Evolutionary conservation across 2,113 vertebrate species (phyloP), one percentile per base, ranked within the genome.

Genomic region (Psophia crepitans): DNA sequence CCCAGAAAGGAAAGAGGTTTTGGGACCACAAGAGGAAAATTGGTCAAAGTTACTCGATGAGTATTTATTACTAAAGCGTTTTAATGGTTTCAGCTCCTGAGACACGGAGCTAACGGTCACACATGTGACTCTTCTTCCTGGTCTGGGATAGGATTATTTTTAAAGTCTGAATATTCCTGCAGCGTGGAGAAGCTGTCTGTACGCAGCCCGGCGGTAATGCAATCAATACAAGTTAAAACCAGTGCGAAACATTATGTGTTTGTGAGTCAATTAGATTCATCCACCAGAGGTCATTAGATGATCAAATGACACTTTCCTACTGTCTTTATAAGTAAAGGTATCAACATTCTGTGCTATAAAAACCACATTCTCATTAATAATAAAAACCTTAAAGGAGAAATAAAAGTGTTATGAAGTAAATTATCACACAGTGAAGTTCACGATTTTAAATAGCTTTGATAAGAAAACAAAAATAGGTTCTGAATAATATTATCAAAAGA

Each of bases 281-380:
- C 97, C 95, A 98, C 95, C 96, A 98, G 98, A 98, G 96, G 97
- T 98, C 97, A 97, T 96, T 96, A 96, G 91, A 98, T 95, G 97
- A 98, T 96, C 51, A 70, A 96, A 96, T 96, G 97, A 98, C 95
- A 93, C 90, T 96, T 96, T 95, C 58, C 65, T 63, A 87, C 88
- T 58, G 71, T 91, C 87, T 97, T 96, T 96, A 71, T 79, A 98
- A 95, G 81, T 84, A 96, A 97, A 95, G 71, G 78, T 97, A 94
- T 89, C 84, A 87, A 73, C 54, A 90, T 75, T 71, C 79, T 90
- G 33, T 58, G 93, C 94, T 93, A 96, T 97, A 96, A 97, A 97
- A 96, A 97, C 96, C 91, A 60, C 70, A 85, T 89, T 95, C 96
- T 96, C 95, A 95, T 97, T 96, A 86, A 81, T 93, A 93, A 92